A percentile compares a stretch with the other conserved stretches of the same genome.
Evolutionary conservation across 1,140 invertebrate genomes (phyloP).

Genomic region (Drosophila athabasca): DNA sequence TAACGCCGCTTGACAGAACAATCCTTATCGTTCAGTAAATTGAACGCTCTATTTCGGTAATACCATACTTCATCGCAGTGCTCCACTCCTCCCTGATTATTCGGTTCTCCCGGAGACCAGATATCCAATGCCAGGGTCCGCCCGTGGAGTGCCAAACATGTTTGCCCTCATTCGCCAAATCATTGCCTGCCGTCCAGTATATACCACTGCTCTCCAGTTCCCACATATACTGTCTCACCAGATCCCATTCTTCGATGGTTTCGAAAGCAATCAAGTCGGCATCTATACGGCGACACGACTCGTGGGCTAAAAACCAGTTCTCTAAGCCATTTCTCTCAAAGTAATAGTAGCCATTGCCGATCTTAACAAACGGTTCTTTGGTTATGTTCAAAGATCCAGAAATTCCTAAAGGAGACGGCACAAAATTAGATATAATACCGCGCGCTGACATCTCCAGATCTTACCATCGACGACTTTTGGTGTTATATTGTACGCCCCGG

Average conservation of each 20-base stretch:
- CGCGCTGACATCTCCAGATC: neutral
- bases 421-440: neutral
- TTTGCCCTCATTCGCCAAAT: conserved; percentile 17
- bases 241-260: conserved; percentile 12
- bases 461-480: neutral
- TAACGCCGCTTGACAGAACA: conserved; percentile 13
- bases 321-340: neutral
- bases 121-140: conserved; percentile 1
- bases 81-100: conserved; percentile 23
- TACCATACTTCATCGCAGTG: conserved; percentile 24
- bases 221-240: neutral
- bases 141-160: conserved; percentile 30
- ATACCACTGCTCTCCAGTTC: neutral
- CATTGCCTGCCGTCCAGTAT: conserved; percentile 37
- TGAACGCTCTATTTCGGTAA: no score
- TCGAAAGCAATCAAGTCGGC: conserved; percentile 9
- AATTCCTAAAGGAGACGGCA: neutral
- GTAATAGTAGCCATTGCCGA: conserved; percentile 23
- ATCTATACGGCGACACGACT: conserved; percentile 5
- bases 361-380: conserved; percentile 6
- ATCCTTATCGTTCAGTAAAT: conserved; percentile 3
- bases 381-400: neutral
- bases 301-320: conserved; percentile 26
- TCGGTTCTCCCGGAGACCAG: conserved; percentile 25
- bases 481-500: neutral